Conservation (phyloP, 2,888 invertebrate species). For the Leptodirus hochenwartii region DNA sequence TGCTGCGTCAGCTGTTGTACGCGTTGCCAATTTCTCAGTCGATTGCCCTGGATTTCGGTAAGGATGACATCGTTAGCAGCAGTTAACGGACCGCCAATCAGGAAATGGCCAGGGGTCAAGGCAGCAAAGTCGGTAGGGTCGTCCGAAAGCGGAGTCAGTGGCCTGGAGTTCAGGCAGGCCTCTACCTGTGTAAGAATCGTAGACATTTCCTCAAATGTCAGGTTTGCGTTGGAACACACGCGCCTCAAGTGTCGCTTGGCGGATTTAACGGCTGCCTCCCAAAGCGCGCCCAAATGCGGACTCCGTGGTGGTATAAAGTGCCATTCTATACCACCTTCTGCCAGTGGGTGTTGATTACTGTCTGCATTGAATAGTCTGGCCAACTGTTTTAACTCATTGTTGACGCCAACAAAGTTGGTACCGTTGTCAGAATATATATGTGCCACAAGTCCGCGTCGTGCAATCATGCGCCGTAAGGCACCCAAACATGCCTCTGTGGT, state of each 20-base stretch:
- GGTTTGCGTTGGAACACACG: neutral
- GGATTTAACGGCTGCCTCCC: conserved; percentile 7
- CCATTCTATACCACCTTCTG: neutral
- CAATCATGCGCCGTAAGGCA: conserved; percentile 1
- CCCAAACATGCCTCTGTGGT: conserved; percentile 6
- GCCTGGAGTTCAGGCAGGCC: conserved; percentile 6
- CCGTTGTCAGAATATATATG: conserved; percentile 6
- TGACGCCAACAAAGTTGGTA: conserved; percentile 6
- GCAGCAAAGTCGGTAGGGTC: conserved; percentile 14
- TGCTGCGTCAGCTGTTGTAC: conserved; percentile 12
- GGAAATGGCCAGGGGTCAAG: conserved; percentile 18
- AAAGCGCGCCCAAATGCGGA: conserved; percentile 7
- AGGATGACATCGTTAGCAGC: conserved; percentile 16
- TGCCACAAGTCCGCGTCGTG: neutral
- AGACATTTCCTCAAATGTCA: conserved; percentile 6
- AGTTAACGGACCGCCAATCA: conserved; percentile 16
- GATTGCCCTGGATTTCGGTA: conserved; percentile 9
- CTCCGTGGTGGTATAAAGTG: conserved; percentile 6
- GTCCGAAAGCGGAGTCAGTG: conserved; percentile 1
- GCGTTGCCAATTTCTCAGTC: conserved; percentile 13
- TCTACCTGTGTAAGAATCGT: conserved; percentile 8
- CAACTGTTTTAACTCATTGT: conserved; percentile 3
- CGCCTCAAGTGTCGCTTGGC: conserved; percentile 3
- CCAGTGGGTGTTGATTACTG: too few relatives aligned
- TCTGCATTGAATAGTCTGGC: too few relatives aligned